Evolutionary conservation across 2,113 vertebrate species (phyloP), one percentile per base, ranked within the genome.

Genomic region (Xenus cinereus): DNA sequence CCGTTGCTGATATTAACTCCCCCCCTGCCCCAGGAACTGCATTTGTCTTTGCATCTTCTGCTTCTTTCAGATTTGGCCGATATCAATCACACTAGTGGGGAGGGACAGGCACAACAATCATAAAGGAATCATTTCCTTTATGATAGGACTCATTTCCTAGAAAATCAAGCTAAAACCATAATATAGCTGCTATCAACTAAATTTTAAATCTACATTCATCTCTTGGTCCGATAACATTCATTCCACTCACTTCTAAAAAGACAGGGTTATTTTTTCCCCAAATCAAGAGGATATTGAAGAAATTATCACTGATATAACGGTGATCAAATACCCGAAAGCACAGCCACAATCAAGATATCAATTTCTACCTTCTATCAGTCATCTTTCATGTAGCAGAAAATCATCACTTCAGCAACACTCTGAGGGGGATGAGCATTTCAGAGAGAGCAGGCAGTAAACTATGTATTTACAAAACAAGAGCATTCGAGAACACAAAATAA

Each of bases 271-370:
- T 95, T 87, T 86, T 62, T 79, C 39, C 46, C 32, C 86, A 95
- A 87, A 95, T 96, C 92, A 95, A 95, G 87, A 93, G 94, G 91
- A 92, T 96, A 95, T 96, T 95, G 95, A 92, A 94, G 89, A 81
- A 89, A 82, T 92, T 57, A 96, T 84, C 77, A 69, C 8, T 85
- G 87, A 91, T 91, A 48, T 16, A 50, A 19, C 1, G 10, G 71
- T 13, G 84, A 90, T 87, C 46, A 78, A 89, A 89, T 28, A 87
- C 62, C 80, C 48, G 62, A 75, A 90, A 93, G 90, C 68, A 90
- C 37, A 68, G 87, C 46, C 46, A 84, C 8, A 12, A 93, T 87
- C 80, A 30, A 81, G 79, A 89, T 82, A 94, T 7, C 90, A 84
- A 32, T 84, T 93, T 81, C 7, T 63, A 74, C 56, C 79, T 84